Base-by-base conservation (phyloP, 2,797 vertebrate species). In the Pipistrellus kuhlii region DNA sequence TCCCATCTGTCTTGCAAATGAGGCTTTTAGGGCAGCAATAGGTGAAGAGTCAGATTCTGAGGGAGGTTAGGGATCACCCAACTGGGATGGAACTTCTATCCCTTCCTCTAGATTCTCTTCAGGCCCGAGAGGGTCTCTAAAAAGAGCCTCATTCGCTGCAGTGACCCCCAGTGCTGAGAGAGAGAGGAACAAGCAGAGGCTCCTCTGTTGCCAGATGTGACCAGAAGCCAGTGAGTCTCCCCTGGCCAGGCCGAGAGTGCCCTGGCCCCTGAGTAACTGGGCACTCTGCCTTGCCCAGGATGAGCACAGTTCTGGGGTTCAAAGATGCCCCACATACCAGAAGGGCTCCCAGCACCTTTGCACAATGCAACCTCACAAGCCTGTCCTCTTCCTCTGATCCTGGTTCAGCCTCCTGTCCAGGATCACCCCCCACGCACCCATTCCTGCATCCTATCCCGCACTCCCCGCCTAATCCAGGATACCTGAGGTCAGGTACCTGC, bases 21-120 rank as follows among this genome's bases (percentile, higher is more conserved):
- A 94, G 38, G 59, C 30, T 96, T 94, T 78, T 35, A 81, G 55
- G 87, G 71, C 57, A 93, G 92, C n/a, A 68, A 21, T 95, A 51
- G 80, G 83, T 35, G 51, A 78, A 92, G 48, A 93, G 64, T 53
- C 25, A 35, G 62, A 46, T 85, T 94, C 83, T 68, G 30, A 41
- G 92, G 44, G 66, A 41, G 30, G 18, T 5, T 55, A 46, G 32
- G 41, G 89, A 88, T 82, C 0, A 0, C 53, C 17, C 0, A 23
- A 51, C 30, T 0, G 0, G 30, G 12, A 75, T 12, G 10, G 53
- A 84, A 46, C 51, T 13, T 15, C 62, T 41, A 85, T 46, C 77
- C 21, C 14, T 21, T 30, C 2, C 44, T n/a, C 51, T 35, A 46
- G 18, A 66, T 41, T 71, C 14, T 83, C 13, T 44, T 85, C 64